phyloP scores from a whole-genome alignment of 2,888 invertebrate genomes.

The Lasioglossum leucozonium region DNA sequence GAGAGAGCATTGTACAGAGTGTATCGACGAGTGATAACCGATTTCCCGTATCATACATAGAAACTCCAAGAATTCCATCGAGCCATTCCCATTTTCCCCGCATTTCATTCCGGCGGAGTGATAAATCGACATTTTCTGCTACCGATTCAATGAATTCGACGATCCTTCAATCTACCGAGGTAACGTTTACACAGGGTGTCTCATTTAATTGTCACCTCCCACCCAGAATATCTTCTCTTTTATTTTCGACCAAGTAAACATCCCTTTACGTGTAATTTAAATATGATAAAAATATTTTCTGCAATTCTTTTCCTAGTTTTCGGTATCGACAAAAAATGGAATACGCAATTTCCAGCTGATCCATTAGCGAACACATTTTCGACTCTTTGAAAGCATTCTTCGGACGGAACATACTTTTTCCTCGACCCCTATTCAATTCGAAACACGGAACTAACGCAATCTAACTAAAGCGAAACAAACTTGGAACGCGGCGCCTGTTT shows the following conservation, averaged over 20 bases:
- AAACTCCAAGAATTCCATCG: slow-evolving; percentile 1
- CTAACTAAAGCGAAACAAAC: not conserved
- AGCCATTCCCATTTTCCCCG: not conserved
- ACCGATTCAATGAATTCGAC: not conserved
- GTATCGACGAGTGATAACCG: slow-evolving; percentile 36
- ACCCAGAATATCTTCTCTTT: too few species aligned
- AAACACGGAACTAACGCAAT: not conserved
- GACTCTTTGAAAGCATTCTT: not conserved
- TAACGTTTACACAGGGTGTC: not conserved
- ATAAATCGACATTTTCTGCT: not conserved
- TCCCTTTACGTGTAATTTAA: too few species aligned
- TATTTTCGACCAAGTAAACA: too few species aligned
- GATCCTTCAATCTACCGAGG: not conserved
- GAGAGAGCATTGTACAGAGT: slow-evolving; percentile 36
- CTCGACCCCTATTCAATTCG: not conserved
- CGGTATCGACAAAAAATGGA: not conserved
- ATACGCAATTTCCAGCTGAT: not conserved
- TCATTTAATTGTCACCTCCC: too few species aligned
- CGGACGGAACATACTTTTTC: not conserved
- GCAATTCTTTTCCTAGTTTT: not conserved
- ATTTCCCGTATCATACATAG: not conserved
- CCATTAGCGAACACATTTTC: not conserved
- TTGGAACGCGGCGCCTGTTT: not conserved
- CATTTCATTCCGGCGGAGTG: not conserved
- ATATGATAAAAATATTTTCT: not conserved